Base-by-base conservation (phyloP, 2,888 invertebrate species). In the Cephus rjabovi region DNA sequence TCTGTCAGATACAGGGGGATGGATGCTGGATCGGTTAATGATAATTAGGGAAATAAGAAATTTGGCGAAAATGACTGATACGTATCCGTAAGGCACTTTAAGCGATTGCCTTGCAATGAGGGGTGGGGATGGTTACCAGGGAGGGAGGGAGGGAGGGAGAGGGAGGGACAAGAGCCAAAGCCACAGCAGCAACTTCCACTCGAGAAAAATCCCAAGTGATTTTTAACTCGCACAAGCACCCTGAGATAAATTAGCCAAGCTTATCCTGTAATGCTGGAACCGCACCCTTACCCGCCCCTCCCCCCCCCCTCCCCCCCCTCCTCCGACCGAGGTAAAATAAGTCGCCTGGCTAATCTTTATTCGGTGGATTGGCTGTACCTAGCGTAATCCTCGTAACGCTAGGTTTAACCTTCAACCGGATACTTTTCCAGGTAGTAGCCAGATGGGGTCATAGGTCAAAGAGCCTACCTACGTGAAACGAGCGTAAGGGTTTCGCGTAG, bases 141-240 rank as follows among this genome's bases (percentile, higher is more conserved):
- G 1, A 69, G 70, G 40, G 68, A 30, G 69, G 40, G 68, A 75
- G 30, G 75, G 74, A 70, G 31, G 74, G 74, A 23, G 31, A 56
- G n/a, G 35, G 69, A 37, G 73, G 34, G 74, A 56, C n/a, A 74
- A 34, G 69, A 71, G 70, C 73, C 37, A 69, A 74, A 73, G 69
- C 56, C 23, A 56, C 23, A 56, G 23, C 56, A 56, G 23, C 31
- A 33, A 30, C 75, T n/a, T 75, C 56, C 69, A 40, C 40, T 30
- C 35, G 56, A 40, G n/a, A 35, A 30, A 56, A n/a, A 69, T 75
- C 75, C 33, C 68, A 33, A 71, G 71, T 71, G 71, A 71, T 71
- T 71, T 71, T 71, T 71, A 71, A 71, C 71, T 71, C 71, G 75
- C 34, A 40, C 56, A 75, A 33, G 34, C 15, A 34, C 33, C 69